Conservation (phyloP, 2,113 vertebrate species). For the Riparia riparia region DNA sequence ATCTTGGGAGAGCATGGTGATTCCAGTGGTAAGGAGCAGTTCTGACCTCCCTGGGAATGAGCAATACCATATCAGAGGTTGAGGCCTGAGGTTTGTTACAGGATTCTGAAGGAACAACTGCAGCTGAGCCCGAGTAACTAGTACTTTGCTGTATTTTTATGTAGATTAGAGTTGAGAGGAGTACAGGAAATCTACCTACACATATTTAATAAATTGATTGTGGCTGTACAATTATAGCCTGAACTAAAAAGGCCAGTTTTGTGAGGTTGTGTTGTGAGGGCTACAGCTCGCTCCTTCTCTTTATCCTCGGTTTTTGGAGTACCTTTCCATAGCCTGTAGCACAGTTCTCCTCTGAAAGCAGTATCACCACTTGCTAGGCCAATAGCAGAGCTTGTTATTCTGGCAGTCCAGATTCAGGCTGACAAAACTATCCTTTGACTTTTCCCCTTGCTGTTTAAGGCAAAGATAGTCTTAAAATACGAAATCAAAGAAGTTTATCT, state of each 20-base stretch:
- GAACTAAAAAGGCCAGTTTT: not conserved
- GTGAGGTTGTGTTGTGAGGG: not conserved
- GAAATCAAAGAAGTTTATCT: not conserved
- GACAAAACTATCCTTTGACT: not conserved
- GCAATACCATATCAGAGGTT: accelerated
- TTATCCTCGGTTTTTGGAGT: not conserved
- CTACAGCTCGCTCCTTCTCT: not conserved
- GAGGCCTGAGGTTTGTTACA: not conserved
- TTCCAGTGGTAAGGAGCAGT: conserved; percentile 87
- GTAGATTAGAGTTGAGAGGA: not conserved
- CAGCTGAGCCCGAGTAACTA: not conserved
- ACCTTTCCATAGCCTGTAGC: not conserved
- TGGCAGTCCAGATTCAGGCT: not conserved
- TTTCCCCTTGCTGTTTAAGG: not conserved
- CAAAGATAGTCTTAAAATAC: not conserved
- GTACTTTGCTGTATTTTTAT: not conserved
- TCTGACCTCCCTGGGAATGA: not conserved
- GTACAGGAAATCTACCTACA: not conserved
- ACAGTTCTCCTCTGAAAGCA: not conserved
- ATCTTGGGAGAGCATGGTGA: conserved; percentile 96
- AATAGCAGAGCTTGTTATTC: not conserved
- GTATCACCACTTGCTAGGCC: not conserved
- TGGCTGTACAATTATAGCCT: not conserved
- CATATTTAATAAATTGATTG: not conserved
- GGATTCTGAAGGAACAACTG: not conserved